Conservation (phyloP, 2,888 invertebrate species). For the Nebria salina region DNA sequence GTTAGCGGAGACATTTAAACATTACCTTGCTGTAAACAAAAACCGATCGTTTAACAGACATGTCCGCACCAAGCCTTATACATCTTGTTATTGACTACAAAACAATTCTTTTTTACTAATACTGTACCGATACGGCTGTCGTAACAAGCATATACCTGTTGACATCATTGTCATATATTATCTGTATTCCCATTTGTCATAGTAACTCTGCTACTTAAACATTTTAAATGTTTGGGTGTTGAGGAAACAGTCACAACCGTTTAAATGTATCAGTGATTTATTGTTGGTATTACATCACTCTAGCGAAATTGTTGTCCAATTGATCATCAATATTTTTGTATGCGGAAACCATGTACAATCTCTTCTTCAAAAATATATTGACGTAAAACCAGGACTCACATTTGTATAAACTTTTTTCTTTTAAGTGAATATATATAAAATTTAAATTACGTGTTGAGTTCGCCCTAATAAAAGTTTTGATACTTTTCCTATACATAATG, state of each 20-base stretch:
- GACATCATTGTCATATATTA: conserved; percentile 31
- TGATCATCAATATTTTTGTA: not conserved
- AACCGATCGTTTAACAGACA: conserved; percentile 5
- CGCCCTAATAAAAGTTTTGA: not conserved
- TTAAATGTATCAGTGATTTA: not conserved
- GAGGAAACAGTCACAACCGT: not conserved
- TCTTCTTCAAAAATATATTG: too few species aligned
- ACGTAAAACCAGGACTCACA: too few species aligned
- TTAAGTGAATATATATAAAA: too few species aligned
- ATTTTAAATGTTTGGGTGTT: not conserved
- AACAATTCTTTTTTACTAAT: conserved; percentile 45
- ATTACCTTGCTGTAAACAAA: conserved; percentile 1
- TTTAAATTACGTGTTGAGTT: not conserved
- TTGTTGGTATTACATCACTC: not conserved
- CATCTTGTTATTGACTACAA: conserved; percentile 26
- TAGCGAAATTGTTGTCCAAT: not conserved
- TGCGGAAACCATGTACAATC: too few species aligned
- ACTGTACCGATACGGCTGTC: conserved; percentile 22
- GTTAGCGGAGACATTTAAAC: not conserved
- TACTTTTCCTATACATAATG: not conserved
- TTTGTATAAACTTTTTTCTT: too few species aligned
- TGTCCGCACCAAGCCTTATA: not conserved
- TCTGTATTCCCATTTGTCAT: conserved; percentile 33
- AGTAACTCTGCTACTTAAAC: not conserved
- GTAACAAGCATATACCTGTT: not conserved